Conservation (phyloP, 2,113 vertebrate genomes). For the Proterorhinus semilunaris region DNA sequence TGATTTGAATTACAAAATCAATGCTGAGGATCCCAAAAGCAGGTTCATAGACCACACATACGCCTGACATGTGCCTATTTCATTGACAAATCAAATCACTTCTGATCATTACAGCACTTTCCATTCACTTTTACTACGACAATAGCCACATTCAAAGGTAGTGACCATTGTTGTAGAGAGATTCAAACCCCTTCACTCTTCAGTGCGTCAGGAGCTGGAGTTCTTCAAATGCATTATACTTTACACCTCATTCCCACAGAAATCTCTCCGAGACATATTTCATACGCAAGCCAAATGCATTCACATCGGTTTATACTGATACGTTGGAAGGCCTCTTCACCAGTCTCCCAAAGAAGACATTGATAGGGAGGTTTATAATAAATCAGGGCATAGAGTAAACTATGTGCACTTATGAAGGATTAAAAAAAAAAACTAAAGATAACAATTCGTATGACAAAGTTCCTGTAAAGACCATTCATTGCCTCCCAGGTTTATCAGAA, state of each 20-base stretch:
- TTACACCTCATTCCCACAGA: conserved; percentile 35
- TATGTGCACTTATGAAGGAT: conserved; percentile 7
- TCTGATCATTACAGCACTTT: too few species aligned
- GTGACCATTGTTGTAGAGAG: conserved; percentile 7
- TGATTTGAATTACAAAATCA: too few species aligned
- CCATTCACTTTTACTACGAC: too few species aligned
- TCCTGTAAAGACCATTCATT: conserved; percentile 1
- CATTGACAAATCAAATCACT: too few species aligned
- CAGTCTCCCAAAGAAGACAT: conserved; percentile 20
- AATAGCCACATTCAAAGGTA: neutral
- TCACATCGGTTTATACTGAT: conserved; percentile 32
- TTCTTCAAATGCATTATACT: conserved; percentile 36
- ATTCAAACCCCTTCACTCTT: too few species aligned
- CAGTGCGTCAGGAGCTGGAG: too few species aligned
- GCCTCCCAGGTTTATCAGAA: neutral
- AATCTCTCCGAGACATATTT: conserved; percentile 24
- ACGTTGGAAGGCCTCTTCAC: conserved; percentile 32
- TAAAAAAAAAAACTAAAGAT: conserved; percentile 11
- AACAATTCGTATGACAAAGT: conserved; percentile 28
- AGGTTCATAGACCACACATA: too few species aligned
- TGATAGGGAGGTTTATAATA: conserved; percentile 37
- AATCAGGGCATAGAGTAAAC: conserved; percentile 29
- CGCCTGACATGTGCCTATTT: too few species aligned
- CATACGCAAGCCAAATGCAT: conserved; percentile 53
- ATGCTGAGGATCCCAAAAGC: too few species aligned